A percentile compares a stretch with the other conserved stretches of the same genome.
phyloP scores from a whole-genome alignment of 2,113 vertebrate species.

The Cinclus cinclus region DNA sequence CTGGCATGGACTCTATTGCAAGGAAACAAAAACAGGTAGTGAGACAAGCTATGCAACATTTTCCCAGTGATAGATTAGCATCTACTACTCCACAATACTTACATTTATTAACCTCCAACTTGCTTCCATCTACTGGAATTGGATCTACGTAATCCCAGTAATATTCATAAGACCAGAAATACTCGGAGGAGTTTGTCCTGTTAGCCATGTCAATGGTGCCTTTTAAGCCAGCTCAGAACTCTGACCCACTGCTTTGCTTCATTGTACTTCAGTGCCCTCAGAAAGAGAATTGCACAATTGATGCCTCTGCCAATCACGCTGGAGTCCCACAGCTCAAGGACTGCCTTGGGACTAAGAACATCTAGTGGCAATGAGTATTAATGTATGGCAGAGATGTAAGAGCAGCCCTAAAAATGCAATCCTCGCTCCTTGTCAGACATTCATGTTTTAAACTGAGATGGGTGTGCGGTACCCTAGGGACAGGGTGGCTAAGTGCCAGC shows the following conservation, averaged over 20 bases:
- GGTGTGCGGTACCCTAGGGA: not conserved
- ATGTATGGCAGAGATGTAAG: not conserved
- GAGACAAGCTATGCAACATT: not conserved
- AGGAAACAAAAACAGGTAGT: not conserved
- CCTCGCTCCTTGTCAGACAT: not conserved
- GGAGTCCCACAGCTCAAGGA: constrained; percentile 29
- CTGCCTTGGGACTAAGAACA: constrained; percentile 17
- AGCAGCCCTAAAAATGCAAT: not conserved
- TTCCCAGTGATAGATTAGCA: not conserved
- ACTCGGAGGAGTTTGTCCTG: constrained; percentile 61
- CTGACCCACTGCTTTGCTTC: not conserved
- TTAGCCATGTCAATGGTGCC: constrained; percentile 59
- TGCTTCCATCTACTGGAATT: constrained; percentile 83
- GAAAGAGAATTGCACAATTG: not conserved
- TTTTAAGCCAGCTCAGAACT: constrained; percentile 28
- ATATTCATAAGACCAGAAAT: constrained; percentile 80
- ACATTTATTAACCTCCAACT: constrained; percentile 88
- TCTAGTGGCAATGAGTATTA: not conserved
- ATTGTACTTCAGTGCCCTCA: not conserved
- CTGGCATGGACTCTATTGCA: not conserved
- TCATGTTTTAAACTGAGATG: not conserved
- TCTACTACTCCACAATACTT: constrained; percentile 64
- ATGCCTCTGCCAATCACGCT: not conserved
- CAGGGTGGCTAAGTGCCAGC: not conserved
- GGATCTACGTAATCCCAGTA: constrained; percentile 89